Base-by-base conservation (phyloP, 2,113 vertebrate species). In the Pan paniscus region DNA sequence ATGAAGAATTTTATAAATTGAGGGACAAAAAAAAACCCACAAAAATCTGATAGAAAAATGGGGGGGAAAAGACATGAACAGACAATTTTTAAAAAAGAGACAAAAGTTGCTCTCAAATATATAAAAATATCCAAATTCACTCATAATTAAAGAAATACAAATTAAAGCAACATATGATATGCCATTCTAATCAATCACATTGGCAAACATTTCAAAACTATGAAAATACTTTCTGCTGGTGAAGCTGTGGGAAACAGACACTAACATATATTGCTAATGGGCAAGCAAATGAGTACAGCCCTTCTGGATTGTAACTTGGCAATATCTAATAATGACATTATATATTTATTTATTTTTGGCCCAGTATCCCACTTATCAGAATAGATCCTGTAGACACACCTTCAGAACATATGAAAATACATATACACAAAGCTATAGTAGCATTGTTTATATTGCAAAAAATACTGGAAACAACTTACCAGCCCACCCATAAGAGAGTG, bases 21-120 rank as follows among this genome's bases (percentile, higher is more conserved):
- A 64, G 13, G 27, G 27, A 64, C 61, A 6, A 64, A 64, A 64
- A 30, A 13, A 30, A 0, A 0, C 11, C 61, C 61, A 30, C 12
- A 64, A 64, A 30, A 64, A 64, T 64, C 27, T 64, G 61, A 64
- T 14, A 64, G 61, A 64, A 64, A 64, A 64, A 64, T 64, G 11
- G 27, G 61, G 11, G 61, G 2, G 2, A 6, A 30, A 30, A 64
- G 27, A 64, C 27, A 64, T 30, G 61, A 64, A 64, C 61, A 64
- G 27, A 64, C 61, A 30, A 64, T 30, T 64, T 64, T 64, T 64
- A 14, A 14, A 14, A 30, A 64, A 64, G 27, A 30, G 27, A 64
- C 12, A 64, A 64, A 30, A 30, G 5, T 64, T 64, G 61, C 27
- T 14, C 27, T 64, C 27, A 30, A 64, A 64, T 64, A 64, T 30